Evolutionary conservation across 2,888 invertebrate genomes (phyloP).

Genomic region (Eupithecia tripunctaria): DNA sequence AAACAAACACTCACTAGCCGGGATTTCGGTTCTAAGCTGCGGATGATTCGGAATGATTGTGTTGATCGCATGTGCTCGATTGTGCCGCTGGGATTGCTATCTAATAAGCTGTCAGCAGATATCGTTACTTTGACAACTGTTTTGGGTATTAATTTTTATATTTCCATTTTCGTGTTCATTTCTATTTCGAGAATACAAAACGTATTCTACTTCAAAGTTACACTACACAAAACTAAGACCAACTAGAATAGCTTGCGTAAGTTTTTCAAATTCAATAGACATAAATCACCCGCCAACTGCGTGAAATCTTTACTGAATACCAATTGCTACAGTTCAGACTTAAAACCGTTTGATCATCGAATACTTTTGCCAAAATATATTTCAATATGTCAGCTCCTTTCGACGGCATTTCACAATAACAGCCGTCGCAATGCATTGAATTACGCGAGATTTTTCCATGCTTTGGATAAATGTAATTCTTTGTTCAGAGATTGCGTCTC

Average conservation of each 20-base stretch:
- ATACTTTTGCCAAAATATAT: slow-evolving; percentile 39
- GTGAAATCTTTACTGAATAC: slow-evolving; percentile 48
- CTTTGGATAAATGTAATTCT: slow-evolving; percentile 82
- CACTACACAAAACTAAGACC: slow-evolving; percentile 14
- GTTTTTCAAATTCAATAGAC: slow-evolving; percentile 49
- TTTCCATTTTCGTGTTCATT: slow-evolving; percentile 7
- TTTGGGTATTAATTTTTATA: slow-evolving; percentile 35
- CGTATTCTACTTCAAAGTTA: slow-evolving; percentile 6
- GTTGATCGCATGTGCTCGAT: slow-evolving; percentile 67
- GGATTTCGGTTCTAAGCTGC: slow-evolving; percentile 79
- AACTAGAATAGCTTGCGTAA: slow-evolving; percentile 8
- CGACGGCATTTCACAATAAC: slow-evolving; percentile 37
- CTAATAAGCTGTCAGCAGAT: slow-evolving; percentile 56
- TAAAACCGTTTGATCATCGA: slow-evolving; percentile 33
- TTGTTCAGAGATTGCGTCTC: slow-evolving; percentile 80
- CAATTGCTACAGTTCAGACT: slow-evolving; percentile 43
- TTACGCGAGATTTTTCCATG: slow-evolving; percentile 77
- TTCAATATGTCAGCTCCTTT: slow-evolving; percentile 44
- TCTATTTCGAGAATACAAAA: slow-evolving; percentile 18
- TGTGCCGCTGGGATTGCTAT: slow-evolving; percentile 65
- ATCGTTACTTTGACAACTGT: slow-evolving; percentile 40
- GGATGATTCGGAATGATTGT: slow-evolving; percentile 76
- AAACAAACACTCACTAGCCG: slow-evolving; percentile 79
- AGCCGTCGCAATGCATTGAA: slow-evolving; percentile 73
- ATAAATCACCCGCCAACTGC: slow-evolving; percentile 55